Base-by-base conservation (phyloP, 1,140 invertebrate species). In the Bemisia tabaci region DNA sequence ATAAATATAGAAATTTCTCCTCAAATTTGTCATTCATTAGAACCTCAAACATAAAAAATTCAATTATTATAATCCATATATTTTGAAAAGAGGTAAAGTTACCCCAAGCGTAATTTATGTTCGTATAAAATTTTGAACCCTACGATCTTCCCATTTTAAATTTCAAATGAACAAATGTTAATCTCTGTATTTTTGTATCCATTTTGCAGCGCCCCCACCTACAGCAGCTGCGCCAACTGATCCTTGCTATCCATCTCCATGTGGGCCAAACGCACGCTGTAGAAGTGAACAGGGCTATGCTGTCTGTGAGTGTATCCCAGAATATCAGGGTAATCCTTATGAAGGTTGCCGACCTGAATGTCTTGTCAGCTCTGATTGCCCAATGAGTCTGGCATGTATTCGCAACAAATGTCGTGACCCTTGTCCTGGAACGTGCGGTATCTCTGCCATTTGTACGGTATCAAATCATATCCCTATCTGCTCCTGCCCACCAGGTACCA, bases 301-400 rank as follows among this genome's bases (percentile, higher is more conserved):
- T 0, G 77, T 85, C 5, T 90, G 88, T 71, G 82, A 85, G 67
- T 90, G 90, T 73, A 70, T 86, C 59, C 80, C 83, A 11, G 85
- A 86, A 27, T 90, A 88, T 72, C 84, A 87, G 70, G 92, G 91
- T 27, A 90, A 92, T 77, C 90, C 91, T 0, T 88, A 89, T 71
- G 82, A 83, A 65, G 80, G 80, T 26, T 92, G 90, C 75, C 78
- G 85, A 69, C 87, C 87, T 0, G 90, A 92, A 75, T 92, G 90
- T 77, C 77, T 91, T 0, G 81, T 86, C 0, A 90, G 89, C 72
- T 87, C 86, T 0, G 90, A 93, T 71, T 93, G 91, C 75, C 81
- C 86, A 12, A 87, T 85, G 73, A 84, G 86, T 59, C 81, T 82
- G 26, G 87, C 89, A n/a, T 92, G 89, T 72, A 85, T 91, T 26